phyloP scores from a whole-genome alignment of 2,888 invertebrate species.

The Portevinia maculata region DNA sequence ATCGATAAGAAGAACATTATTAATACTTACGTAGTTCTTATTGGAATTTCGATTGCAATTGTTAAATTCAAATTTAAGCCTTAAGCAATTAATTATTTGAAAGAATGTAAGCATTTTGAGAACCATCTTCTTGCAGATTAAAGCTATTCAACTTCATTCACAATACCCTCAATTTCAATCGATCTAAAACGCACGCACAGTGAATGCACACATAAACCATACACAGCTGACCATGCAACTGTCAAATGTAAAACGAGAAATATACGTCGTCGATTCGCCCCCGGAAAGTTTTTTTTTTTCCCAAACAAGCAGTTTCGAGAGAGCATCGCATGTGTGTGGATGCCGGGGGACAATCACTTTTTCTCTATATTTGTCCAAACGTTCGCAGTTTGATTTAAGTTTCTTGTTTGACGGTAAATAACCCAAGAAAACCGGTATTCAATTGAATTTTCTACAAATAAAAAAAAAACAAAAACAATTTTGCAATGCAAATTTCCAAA shows the following conservation, averaged over 20 bases:
- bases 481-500: slow-evolving; percentile 33
- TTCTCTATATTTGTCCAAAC: neutral
- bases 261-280: slow-evolving; percentile 49
- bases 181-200: slow-evolving; percentile 46
- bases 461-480: neutral
- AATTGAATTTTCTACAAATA: slow-evolving; percentile 17
- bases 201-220: slow-evolving; percentile 8
- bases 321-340: slow-evolving; percentile 61
- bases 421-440: slow-evolving; percentile 54
- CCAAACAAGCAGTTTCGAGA: slow-evolving; percentile 56
- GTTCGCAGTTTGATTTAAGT: slow-evolving; percentile 17
- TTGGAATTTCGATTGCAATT: neutral
- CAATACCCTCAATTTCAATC: neutral
- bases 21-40: neutral
- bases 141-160: neutral
- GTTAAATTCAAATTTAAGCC: neutral
- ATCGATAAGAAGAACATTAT: neutral
- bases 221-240: slow-evolving; percentile 62
- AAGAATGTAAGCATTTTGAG: too few relatives aligned
- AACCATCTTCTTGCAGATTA: neutral
- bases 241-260: slow-evolving; percentile 44
- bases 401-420: slow-evolving; percentile 33
- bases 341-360: slow-evolving; percentile 37
- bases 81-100: too few relatives aligned
- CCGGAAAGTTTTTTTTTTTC: slow-evolving; percentile 48